Base-by-base conservation (phyloP, 1,140 invertebrate species). In the Theocolax elegans region DNA sequence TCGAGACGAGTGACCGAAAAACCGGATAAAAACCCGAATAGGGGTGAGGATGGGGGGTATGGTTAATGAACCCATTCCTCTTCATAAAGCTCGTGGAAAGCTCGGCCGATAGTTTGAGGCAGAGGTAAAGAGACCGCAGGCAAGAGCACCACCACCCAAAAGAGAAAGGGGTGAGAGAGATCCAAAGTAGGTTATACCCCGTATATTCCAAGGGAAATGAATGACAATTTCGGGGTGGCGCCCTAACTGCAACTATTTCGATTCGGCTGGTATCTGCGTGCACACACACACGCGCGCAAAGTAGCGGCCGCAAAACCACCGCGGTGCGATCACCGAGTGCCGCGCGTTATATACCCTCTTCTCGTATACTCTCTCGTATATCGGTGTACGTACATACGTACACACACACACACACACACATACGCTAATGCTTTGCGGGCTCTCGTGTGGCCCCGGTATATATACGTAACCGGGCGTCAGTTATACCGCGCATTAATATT, bases 221-320 rank as follows among this genome's bases (percentile, higher is more conserved):
- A 42, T 44, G 66, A 42, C 66, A 23, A 49, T 60, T 59, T 35
- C 13, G 19, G 23, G 48, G n/a, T 40, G 27, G 23, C 4, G n/a
- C 23, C 51, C 25, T 46, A 58, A 67, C 67, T 54, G 46, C 67
- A 75, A 76, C 77, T 74, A 78, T 78, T 79, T 77, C 72, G 74
- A 77, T 77, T 74, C 60, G 53, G 48, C n/a, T 35, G 31, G 31
- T 10, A 10, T 35, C 10, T 6, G 31, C n/a, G n/a, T n/a, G n/a
- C 74, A 59, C 73, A 69, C 63, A 77, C 66, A 48, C 23, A n/a
- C 10, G 15, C 40, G 53, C 49, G 38, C 38, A 21, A 12, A 27
- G n/a, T n/a, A n/a, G n/a, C n/a, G 46, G 40, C 60, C 74, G 31
- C 72, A 74, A 74, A 75, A 76, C 71, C 75, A 27, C 71, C 25